These are phyloP conservation scores for Pogonognathellus flavescens DNA, from an alignment of 1,140 invertebrate genomes.

Conservation along the genomic window DNA sequence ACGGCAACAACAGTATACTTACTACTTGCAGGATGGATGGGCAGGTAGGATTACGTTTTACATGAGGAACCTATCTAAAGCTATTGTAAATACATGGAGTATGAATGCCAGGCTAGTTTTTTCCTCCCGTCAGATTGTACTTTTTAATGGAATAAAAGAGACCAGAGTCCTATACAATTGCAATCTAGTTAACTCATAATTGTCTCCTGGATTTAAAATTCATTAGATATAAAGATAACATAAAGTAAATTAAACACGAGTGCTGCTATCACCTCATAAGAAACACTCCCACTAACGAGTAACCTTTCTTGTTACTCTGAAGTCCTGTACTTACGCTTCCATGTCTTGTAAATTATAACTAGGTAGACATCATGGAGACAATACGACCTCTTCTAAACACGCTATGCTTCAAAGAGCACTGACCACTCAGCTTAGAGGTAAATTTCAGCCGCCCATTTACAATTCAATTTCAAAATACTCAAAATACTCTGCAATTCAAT, in stretches of 20 bases:
- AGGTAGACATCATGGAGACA: conserved; percentile 31
- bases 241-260: no score
- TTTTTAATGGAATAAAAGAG: neutral
- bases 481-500: no score
- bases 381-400: neutral
- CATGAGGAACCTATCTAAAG: no score
- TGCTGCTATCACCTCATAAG: no score
- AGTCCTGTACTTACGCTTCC: neutral
- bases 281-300: no score
- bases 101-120: conserved; percentile 26
- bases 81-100: neutral
- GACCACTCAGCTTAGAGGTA: no score
- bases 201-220: neutral
- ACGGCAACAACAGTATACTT: neutral
- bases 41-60: neutral
- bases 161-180: neutral
- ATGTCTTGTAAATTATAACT: conserved; percentile 23
- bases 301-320: no score
- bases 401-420: no score
- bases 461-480: no score
- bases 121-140: neutral
- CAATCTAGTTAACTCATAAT: neutral
- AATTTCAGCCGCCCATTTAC: no score
- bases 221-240: no score
- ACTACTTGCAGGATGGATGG: conserved; percentile 8